Base-by-base conservation (phyloP, 2,888 invertebrate genomes). In the Eristalinus aeneus region DNA sequence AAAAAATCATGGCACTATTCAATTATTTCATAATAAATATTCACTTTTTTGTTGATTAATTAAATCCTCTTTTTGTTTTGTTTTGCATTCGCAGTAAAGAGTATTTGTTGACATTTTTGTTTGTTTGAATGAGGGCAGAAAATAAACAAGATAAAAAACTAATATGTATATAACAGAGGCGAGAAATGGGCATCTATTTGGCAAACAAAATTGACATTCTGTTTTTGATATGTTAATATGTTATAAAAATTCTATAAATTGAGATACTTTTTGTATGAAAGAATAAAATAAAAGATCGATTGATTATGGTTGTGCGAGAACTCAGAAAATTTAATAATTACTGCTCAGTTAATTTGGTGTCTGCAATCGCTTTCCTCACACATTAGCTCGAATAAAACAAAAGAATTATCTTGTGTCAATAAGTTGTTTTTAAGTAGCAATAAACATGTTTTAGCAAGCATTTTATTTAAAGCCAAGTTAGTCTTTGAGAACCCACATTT, bases 1-100 rank as follows among this genome's bases (percentile, higher is more conserved):
- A 80, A 83, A 71, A 77, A 77, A 79, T 74, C 82, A 86, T 86
- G 86, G 86, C 86, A 86, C 86, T 86, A 86, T 77, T 86, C 65
- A 77, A 81, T 86, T 86, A 78, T 78, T 78, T 78, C 58, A 86
- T 86, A 74, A 78, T 86, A 82, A 86, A 86, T 86, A 86, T 74
- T 68, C 77, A 34, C 61, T 82, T 16, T 27, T 39, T 67, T 74
- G 16, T 46, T 16, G 46, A 9, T 46, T 46, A 16, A 16, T 6
- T 46, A 46, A 46, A 46, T 8, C 16, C n/a, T 8, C 8, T 16
- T 46, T 46, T 34, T 53, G 11, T 73, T 74, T 39, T 36, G 46
- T 71, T 77, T 77, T 72, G 79, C 69, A 39, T 71, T 74, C 71
- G 39, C 71, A 64, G 77, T 61, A 81, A 71, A 74, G 71, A 74